These are phyloP conservation scores for Paralvinella palmiformis DNA, from an alignment of 1,140 invertebrate genomes.

Conservation along the genomic window DNA sequence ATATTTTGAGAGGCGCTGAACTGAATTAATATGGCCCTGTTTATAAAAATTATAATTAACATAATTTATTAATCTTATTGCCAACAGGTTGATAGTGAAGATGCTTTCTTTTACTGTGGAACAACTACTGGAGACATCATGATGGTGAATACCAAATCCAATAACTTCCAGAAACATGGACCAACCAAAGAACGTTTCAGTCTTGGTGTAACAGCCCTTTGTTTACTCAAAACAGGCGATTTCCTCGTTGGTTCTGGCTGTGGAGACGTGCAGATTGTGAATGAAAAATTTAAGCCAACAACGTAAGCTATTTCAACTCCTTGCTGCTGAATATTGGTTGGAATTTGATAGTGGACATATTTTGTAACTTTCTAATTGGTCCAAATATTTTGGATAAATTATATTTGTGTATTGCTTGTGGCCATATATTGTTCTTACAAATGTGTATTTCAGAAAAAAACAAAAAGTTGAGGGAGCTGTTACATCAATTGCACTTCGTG, in stretches of 20 bases:
- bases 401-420: neutral
- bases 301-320: conserved; percentile 3
- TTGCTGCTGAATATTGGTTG: neutral
- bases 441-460: conserved; percentile 46
- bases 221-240: conserved; percentile 54
- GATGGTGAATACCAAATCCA: conserved; percentile 41
- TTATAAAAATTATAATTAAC: no score
- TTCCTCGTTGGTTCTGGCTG: conserved; percentile 76
- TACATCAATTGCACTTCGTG: conserved; percentile 47
- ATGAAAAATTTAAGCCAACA: conserved; percentile 15
- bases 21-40: no score
- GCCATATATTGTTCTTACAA: conserved; percentile 35
- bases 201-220: conserved; percentile 62
- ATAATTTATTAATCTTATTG: no score
- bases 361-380: neutral
- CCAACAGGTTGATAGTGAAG: conserved; percentile 57
- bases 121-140: conserved; percentile 71
- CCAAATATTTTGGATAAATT: no score
- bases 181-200: conserved; percentile 44
- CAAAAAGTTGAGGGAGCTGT: conserved; percentile 54
- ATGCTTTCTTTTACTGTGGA: conserved; percentile 72
- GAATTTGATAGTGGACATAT: neutral
- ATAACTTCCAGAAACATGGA: conserved; percentile 37
- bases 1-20: no score
- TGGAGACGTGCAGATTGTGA: conserved; percentile 58